Conservation (phyloP, 2,888 invertebrate genomes). For the Agapostemon virescens region DNA sequence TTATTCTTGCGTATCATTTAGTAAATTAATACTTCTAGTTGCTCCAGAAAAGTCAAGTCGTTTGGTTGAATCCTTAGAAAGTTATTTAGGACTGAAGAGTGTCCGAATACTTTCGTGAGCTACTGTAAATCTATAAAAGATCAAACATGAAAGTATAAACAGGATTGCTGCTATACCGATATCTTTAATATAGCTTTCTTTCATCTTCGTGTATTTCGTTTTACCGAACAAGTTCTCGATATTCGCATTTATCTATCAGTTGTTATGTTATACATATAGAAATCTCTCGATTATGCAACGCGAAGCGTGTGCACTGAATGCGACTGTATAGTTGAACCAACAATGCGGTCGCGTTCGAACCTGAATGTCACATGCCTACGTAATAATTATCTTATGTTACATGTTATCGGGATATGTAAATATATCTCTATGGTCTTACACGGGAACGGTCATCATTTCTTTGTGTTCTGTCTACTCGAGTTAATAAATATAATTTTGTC, state of each 20-base stretch:
- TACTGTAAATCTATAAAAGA: background rate
- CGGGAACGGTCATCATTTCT: slow-evolving; percentile 18
- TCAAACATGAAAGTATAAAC: background rate
- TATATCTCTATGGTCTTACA: slow-evolving; percentile 12
- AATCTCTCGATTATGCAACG: slow-evolving; percentile 50
- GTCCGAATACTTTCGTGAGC: too few relatives aligned
- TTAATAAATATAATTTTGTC: slow-evolving; percentile 12
- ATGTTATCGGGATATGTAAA: slow-evolving; percentile 42
- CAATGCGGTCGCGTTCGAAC: slow-evolving; percentile 57
- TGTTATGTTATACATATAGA: background rate
- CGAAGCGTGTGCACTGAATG: slow-evolving; percentile 55
- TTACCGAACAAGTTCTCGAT: slow-evolving; percentile 5
- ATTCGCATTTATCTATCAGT: slow-evolving; percentile 32
- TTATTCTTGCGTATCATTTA: too few relatives aligned
- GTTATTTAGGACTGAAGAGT: too few relatives aligned
- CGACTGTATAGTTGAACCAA: slow-evolving; percentile 46
- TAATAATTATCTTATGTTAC: slow-evolving; percentile 61
- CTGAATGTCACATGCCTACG: slow-evolving; percentile 64
- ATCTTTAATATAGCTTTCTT: background rate
- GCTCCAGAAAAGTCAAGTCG: too few relatives aligned
- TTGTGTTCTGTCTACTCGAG: background rate
- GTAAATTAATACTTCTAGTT: too few relatives aligned
- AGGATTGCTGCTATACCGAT: background rate
- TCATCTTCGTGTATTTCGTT: background rate
- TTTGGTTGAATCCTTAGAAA: too few relatives aligned